phyloP scores from a whole-genome alignment of 2,113 vertebrate species.

The Gambusia holbrooki region DNA sequence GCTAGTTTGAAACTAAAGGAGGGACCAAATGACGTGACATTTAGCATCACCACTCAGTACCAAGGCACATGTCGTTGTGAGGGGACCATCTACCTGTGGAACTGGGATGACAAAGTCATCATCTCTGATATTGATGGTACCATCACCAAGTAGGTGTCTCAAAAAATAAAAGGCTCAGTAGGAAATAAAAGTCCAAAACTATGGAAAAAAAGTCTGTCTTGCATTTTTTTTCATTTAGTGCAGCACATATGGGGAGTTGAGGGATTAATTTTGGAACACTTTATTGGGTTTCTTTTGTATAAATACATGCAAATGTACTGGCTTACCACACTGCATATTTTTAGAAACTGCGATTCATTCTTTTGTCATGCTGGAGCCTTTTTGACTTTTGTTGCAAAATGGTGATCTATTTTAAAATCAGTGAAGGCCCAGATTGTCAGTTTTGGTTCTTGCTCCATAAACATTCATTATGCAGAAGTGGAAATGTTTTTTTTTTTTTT shows the following conservation, averaged over 20 bases:
- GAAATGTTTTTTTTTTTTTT: neutral
- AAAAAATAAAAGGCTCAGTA: neutral
- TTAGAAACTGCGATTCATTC: neutral
- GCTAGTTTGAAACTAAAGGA: constrained; percentile 92
- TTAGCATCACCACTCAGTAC: constrained; percentile 98
- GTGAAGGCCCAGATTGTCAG: neutral
- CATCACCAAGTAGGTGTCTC: constrained; percentile 90
- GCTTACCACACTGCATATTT: neutral
- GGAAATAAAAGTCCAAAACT: neutral
- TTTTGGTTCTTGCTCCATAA: neutral
- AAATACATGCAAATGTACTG: neutral
- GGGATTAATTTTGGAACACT: neutral
- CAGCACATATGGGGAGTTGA: neutral
- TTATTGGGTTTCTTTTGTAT: neutral
- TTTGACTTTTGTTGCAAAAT: constrained; percentile 5
- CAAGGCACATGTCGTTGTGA: constrained; percentile 97
- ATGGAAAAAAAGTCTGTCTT: neutral
- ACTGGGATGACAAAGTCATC: constrained; percentile 96
- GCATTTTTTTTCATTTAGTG: neutral
- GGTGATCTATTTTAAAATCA: constrained; percentile 10
- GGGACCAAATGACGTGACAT: constrained; percentile 95
- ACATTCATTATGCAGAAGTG: neutral
- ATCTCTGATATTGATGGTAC: constrained; percentile 98
- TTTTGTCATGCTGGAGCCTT: neutral
- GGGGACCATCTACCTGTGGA: constrained; percentile 97